Percentiles rank a stretch among this genome's conserved stretches.
Evolutionary conservation across 2,888 invertebrate species (phyloP).

Genomic region (Stegana nigrithorax): DNA sequence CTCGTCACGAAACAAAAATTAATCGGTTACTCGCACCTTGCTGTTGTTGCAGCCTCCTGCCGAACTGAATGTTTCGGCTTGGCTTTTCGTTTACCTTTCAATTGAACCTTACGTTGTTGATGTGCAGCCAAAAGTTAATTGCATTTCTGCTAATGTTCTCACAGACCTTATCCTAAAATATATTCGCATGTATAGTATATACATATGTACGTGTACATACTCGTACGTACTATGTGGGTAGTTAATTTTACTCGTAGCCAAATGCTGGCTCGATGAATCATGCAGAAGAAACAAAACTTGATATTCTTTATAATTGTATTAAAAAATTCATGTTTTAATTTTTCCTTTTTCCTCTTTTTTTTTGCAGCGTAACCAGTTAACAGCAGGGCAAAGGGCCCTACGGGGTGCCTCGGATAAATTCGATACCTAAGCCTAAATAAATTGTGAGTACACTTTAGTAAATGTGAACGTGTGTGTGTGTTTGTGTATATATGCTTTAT

Average conservation of each 20-base stretch:
- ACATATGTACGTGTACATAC: background rate
- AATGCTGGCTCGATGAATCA: slow-evolving; percentile 48
- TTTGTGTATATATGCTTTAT: background rate
- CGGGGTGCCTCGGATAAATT: slow-evolving; percentile 61
- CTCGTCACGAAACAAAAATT: too few species aligned
- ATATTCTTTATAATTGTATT: too few species aligned
- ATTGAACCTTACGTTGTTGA: slow-evolving; percentile 4
- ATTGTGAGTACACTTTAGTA: slow-evolving; percentile 42
- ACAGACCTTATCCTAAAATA: too few species aligned
- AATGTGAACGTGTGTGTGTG: background rate
- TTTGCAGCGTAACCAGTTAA: slow-evolving; percentile 52
- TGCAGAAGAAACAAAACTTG: too few species aligned
- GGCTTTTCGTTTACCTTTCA: too few species aligned
- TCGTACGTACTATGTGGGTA: too few species aligned
- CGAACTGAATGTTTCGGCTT: too few species aligned
- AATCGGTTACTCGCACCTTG: too few species aligned
- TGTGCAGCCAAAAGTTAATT: background rate
- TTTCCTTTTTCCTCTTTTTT: background rate
- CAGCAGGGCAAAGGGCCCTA: slow-evolving; percentile 48
- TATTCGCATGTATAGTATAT: background rate
- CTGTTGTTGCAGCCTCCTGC: too few species aligned
- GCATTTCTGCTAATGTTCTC: background rate
- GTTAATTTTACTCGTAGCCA: background rate
- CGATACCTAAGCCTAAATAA: slow-evolving; percentile 25
- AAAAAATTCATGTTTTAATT: too few species aligned